Evolutionary conservation across 2,888 invertebrate genomes (phyloP).

Genomic region (Didymodactylos carnosus): DNA sequence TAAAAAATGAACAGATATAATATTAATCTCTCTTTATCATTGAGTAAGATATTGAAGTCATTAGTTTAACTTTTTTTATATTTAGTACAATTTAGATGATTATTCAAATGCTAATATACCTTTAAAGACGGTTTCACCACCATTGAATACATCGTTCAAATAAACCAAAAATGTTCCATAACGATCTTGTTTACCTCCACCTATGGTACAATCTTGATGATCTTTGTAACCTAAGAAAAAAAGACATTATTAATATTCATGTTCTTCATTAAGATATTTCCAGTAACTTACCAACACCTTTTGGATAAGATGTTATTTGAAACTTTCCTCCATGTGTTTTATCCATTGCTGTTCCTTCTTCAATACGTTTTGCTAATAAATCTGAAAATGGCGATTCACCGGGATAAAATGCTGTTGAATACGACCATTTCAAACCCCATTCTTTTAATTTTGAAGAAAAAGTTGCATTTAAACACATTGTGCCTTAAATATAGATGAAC

Average conservation of each 20-base stretch:
- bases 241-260: background rate
- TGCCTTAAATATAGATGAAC: conserved; percentile 20
- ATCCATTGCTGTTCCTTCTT: conserved; percentile 23
- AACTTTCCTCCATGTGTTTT: conserved; percentile 28
- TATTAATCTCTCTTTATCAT: too few relatives aligned
- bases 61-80: background rate
- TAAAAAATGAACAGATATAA: conserved; percentile 14
- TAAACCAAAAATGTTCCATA: conserved; percentile 21
- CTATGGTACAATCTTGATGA: conserved; percentile 26
- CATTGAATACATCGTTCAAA: conserved; percentile 19
- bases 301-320: conserved; percentile 27
- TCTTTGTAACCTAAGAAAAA: conserved; percentile 23
- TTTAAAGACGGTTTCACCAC: conserved; percentile 21
- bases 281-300: conserved; percentile 21
- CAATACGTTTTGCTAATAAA: conserved; percentile 19
- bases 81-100: background rate
- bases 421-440: conserved; percentile 27
- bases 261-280: background rate
- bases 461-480: conserved; percentile 24
- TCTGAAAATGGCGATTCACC: conserved; percentile 26
- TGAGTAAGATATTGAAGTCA: too few relatives aligned
- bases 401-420: conserved; percentile 29
- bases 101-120: conserved; percentile 17
- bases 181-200: conserved; percentile 22
- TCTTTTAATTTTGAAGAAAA: conserved; percentile 22